Percentiles rank a stretch among this genome's conserved stretches.
phyloP scores from a whole-genome alignment of 1,140 invertebrate species.

The Formica exsecta region DNA sequence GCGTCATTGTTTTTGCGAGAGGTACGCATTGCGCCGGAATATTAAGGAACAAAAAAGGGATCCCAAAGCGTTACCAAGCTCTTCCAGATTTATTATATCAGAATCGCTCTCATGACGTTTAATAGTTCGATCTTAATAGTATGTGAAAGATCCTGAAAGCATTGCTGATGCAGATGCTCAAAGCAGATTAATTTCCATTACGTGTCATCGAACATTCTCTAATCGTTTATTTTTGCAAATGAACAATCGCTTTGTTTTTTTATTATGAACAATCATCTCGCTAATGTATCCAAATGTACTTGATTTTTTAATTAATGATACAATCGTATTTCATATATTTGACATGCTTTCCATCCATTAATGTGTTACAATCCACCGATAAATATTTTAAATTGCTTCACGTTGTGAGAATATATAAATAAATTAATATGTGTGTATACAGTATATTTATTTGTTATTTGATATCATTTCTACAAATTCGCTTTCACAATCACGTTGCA shows the following conservation, averaged over 20 bases:
- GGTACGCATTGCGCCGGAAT: neutral
- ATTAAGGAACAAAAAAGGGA: neutral
- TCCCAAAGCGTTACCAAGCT: neutral
- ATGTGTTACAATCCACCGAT: neutral
- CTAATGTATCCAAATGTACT: neutral
- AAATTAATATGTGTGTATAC: too few species aligned
- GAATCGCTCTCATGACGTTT: neutral
- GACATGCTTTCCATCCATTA: neutral
- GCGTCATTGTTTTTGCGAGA: too few species aligned
- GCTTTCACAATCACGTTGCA: neutral
- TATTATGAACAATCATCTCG: neutral
- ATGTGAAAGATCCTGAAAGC: neutral
- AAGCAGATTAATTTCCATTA: neutral
- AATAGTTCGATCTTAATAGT: neutral
- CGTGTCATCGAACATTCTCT: neutral
- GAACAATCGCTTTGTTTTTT: slow-evolving; percentile 16
- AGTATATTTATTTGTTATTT: neutral
- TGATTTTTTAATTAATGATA: slow-evolving; percentile 17
- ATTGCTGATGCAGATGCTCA: neutral
- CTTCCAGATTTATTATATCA: neutral
- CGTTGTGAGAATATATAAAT: neutral
- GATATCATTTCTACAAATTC: neutral
- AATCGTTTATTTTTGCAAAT: neutral
- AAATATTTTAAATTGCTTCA: slow-evolving; percentile 40
- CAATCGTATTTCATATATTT: neutral